phyloP scores from a whole-genome alignment of 1,140 invertebrate species.

The Mylabris phalerata region DNA sequence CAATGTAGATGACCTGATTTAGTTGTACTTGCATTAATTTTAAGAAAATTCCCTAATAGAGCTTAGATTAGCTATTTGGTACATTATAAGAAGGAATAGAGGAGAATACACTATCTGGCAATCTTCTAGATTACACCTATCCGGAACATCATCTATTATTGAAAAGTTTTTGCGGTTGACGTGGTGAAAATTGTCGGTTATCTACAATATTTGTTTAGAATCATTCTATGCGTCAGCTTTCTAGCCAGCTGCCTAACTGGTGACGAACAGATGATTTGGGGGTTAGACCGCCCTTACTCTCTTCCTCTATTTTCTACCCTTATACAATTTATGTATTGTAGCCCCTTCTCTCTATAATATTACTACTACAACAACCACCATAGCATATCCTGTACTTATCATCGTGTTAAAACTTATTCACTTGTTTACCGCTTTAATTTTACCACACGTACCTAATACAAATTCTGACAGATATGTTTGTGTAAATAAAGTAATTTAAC shows the following conservation, averaged over 20 bases:
- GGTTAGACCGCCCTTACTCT: conserved; percentile 10
- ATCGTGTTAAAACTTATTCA: conserved; percentile 16
- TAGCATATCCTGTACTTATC: conserved; percentile 22
- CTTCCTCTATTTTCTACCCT: conserved; percentile 2
- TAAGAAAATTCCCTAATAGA: too few species aligned
- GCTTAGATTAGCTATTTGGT: too few species aligned
- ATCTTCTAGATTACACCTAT: too few species aligned
- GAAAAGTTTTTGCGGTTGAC: conserved; percentile 3
- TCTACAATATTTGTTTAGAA: conserved; percentile 2
- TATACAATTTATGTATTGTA: background rate
- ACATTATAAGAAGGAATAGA: too few species aligned
- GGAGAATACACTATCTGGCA: too few species aligned
- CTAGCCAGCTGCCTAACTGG: conserved; percentile 26
- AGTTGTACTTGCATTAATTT: too few species aligned
- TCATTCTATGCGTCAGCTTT: conserved; percentile 20
- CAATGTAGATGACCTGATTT: too few species aligned
- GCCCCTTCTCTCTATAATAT: too few species aligned
- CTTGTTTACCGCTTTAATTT: conserved; percentile 3
- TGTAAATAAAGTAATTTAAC: background rate
- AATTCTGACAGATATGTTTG: background rate
- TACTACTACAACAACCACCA: too few species aligned
- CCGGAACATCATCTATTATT: too few species aligned
- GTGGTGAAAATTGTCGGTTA: conserved; percentile 2
- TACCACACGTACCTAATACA: background rate
- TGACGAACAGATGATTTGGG: conserved; percentile 32